Percentiles rank a stretch among this genome's conserved stretches.
Evolutionary conservation across 2,113 vertebrate genomes (phyloP).

Genomic region (Danio rerio): GRCz12tu NC_133178.1:29409001-29409500

Average conservation of each 20-base stretch:
- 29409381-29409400: not conserved
- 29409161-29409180: slow-evolving; percentile 26
- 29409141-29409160: slow-evolving; percentile 23
- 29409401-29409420: not conserved
- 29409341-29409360: not conserved
- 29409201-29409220: not conserved
- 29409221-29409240: slow-evolving; percentile 2
- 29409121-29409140: slow-evolving; percentile 40
- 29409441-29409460: not conserved
- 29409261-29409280: not conserved
- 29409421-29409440: not conserved
- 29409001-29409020: slow-evolving; percentile 7
- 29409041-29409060: slow-evolving; percentile 33
- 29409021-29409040: slow-evolving; percentile 17
- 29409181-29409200: not conserved
- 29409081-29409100: slow-evolving; percentile 42
- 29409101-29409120: slow-evolving; percentile 46
- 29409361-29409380: slow-evolving; percentile 8
- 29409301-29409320: not conserved
- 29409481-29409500: slow-evolving; percentile 3
- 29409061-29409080: slow-evolving; percentile 10
- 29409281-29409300: not conserved
- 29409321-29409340: not conserved
- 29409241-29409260: not conserved
- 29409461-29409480: not conserved